Percentiles rank a stretch among this genome's conserved stretches.
Conservation (phyloP, 35 echinoderm and acorn worm species). For the Stichopus chloronotus region DNA sequence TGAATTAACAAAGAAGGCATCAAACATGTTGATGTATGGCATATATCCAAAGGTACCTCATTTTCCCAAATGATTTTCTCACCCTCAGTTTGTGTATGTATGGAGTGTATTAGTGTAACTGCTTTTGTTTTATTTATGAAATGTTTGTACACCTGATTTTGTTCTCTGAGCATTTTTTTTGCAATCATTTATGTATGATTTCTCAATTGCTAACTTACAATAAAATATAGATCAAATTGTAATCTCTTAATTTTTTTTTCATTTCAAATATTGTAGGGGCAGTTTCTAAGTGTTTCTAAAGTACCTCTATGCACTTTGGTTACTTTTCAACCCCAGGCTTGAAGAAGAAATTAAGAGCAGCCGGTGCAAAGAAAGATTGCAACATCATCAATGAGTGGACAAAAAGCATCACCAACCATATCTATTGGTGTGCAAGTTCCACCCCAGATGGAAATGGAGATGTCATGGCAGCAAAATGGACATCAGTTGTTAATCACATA, state of each 20-base stretch:
- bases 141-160: too few relatives aligned
- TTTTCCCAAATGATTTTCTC: neutral
- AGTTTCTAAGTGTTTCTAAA: too few relatives aligned
- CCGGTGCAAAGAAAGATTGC: constrained; percentile 13
- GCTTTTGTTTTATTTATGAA: too few relatives aligned
- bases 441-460: constrained; percentile 34
- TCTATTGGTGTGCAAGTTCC: constrained; percentile 43
- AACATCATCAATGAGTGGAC: neutral
- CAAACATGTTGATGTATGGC: constrained; percentile 22
- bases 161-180: too few relatives aligned
- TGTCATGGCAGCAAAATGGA: constrained; percentile 27
- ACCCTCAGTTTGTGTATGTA: too few relatives aligned
- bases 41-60: constrained; percentile 27
- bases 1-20: neutral
- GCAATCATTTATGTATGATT: too few relatives aligned
- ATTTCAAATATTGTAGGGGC: too few relatives aligned
- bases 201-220: too few relatives aligned
- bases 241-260: too few relatives aligned
- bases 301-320: too few relatives aligned
- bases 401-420: constrained; percentile 32
- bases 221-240: too few relatives aligned
- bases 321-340: neutral
- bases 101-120: neutral
- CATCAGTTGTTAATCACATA: constrained; percentile 31
- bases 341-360: neutral